These are phyloP conservation scores for Andrena haemorrhoa DNA, from an alignment of 2,888 invertebrate genomes.

Conservation along the genomic window DNA sequence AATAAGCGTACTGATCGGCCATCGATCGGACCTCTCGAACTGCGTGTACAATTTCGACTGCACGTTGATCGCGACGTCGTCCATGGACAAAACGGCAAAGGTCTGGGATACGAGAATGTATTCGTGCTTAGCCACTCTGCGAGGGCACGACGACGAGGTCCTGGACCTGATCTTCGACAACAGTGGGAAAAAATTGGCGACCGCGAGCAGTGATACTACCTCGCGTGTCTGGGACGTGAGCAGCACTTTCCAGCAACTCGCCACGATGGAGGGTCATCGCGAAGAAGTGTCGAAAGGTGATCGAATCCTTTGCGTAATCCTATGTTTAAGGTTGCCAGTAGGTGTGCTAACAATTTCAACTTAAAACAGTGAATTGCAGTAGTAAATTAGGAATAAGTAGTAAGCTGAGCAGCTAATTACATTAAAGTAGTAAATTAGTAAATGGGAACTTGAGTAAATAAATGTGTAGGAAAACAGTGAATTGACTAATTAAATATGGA, in stretches of 20 bases:
- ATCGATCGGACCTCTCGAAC: conserved; percentile 89
- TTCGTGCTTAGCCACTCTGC: conserved; percentile 87
- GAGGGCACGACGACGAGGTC: conserved; percentile 89
- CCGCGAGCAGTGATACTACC: conserved; percentile 91
- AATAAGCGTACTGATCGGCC: conserved; percentile 87
- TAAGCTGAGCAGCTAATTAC: too few species aligned
- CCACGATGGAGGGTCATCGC: conserved; percentile 88
- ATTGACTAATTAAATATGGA: too few species aligned
- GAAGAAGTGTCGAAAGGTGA: conserved; percentile 89
- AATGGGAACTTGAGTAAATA: too few species aligned
- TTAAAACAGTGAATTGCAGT: too few species aligned
- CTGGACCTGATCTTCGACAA: conserved; percentile 92
- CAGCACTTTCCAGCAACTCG: conserved; percentile 86
- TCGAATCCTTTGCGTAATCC: not conserved
- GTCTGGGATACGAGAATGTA: conserved; percentile 89
- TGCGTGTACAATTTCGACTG: conserved; percentile 90
- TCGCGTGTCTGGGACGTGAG: conserved; percentile 90
- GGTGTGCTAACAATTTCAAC: too few species aligned
- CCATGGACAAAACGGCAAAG: conserved; percentile 89
- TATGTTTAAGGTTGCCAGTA: too few species aligned
- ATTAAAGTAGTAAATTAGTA: too few species aligned
- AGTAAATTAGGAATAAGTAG: too few species aligned
- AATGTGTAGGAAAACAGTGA: too few species aligned
- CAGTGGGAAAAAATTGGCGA: conserved; percentile 89
- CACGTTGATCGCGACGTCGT: conserved; percentile 89